Evolutionary conservation across 2,797 vertebrate genomes (phyloP).

Genomic region (Nannoperca obscura): DNA sequence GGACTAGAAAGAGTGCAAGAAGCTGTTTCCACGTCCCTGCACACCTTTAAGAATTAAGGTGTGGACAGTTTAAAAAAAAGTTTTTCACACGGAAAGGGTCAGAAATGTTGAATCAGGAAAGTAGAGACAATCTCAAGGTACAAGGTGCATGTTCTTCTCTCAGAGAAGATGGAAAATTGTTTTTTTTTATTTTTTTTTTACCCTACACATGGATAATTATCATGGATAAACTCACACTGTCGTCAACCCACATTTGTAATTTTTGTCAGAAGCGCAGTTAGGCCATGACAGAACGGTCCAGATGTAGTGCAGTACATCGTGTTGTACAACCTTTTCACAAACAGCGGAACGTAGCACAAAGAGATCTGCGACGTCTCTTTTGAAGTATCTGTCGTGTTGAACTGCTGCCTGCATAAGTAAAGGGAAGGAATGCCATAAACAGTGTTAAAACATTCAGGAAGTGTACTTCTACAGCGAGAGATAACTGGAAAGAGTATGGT

Average conservation of each 20-base stretch:
- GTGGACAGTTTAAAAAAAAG: background rate
- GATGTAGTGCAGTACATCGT: background rate
- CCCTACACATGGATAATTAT: slow-evolving; percentile 28
- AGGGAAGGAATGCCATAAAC: slow-evolving; percentile 71
- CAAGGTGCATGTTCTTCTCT: slow-evolving; percentile 47
- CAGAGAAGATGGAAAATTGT: slow-evolving; percentile 19
- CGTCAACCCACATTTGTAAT: slow-evolving; percentile 21
- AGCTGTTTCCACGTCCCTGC: slow-evolving; percentile 1
- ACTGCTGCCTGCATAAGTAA: slow-evolving; percentile 49
- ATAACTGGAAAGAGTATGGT: slow-evolving; percentile 25
- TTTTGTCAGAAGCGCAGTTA: slow-evolving; percentile 24
- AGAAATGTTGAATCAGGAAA: slow-evolving; percentile 6
- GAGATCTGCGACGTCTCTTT: slow-evolving; percentile 34
- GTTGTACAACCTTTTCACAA: slow-evolving; percentile 26
- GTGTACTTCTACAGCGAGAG: slow-evolving; percentile 41
- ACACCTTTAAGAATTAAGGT: slow-evolving; percentile 16
- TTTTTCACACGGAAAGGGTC: slow-evolving; percentile 25
- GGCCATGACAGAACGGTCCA: background rate
- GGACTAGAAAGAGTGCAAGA: slow-evolving; percentile 8
- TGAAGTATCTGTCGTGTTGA: slow-evolving; percentile 19
- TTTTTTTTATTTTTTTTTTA: slow-evolving; percentile 15
- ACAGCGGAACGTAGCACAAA: slow-evolving; percentile 46
- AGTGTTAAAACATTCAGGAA: slow-evolving; percentile 63
- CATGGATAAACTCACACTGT: slow-evolving; percentile 22
- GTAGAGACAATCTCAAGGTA: slow-evolving; percentile 26